These are phyloP conservation scores for Ploceus nigricollis DNA, from an alignment of 2,113 vertebrate genomes.

Conservation along the genomic window DNA sequence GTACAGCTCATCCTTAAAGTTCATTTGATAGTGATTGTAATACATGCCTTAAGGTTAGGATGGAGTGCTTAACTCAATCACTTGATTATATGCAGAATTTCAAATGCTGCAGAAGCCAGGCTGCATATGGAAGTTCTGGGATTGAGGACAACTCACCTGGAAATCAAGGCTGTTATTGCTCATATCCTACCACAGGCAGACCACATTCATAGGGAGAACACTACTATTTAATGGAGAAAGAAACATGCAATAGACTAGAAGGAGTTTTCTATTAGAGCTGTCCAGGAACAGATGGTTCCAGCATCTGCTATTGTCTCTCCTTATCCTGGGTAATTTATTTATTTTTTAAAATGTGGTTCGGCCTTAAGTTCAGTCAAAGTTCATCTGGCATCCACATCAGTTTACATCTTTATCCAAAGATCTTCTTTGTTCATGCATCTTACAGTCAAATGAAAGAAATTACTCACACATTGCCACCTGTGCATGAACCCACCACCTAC, in stretches of 20 bases:
- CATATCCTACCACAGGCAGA: neutral
- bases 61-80: slow-evolving; percentile 10
- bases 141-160: neutral
- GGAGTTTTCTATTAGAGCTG: slow-evolving; percentile 26
- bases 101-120: neutral
- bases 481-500: slow-evolving; percentile 24
- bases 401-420: slow-evolving; percentile 34
- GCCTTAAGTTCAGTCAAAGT: slow-evolving; percentile 62
- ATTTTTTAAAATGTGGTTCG: slow-evolving; percentile 2
- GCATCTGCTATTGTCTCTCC: slow-evolving; percentile 38
- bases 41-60: slow-evolving; percentile 45
- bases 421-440: slow-evolving; percentile 36
- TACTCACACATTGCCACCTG: slow-evolving; percentile 42
- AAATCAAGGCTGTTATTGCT: neutral
- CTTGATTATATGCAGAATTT: slow-evolving; percentile 25
- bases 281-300: slow-evolving; percentile 55
- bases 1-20: slow-evolving; percentile 51
- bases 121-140: neutral
- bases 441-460: slow-evolving; percentile 33
- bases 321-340: slow-evolving; percentile 29
- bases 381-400: slow-evolving; percentile 41
- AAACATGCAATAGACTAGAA: neutral
- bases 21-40: slow-evolving; percentile 48
- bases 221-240: neutral
- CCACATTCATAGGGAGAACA: neutral